Evolutionary conservation across 2,888 invertebrate species (phyloP).

Genomic region (Metopia argyrocephala): DNA sequence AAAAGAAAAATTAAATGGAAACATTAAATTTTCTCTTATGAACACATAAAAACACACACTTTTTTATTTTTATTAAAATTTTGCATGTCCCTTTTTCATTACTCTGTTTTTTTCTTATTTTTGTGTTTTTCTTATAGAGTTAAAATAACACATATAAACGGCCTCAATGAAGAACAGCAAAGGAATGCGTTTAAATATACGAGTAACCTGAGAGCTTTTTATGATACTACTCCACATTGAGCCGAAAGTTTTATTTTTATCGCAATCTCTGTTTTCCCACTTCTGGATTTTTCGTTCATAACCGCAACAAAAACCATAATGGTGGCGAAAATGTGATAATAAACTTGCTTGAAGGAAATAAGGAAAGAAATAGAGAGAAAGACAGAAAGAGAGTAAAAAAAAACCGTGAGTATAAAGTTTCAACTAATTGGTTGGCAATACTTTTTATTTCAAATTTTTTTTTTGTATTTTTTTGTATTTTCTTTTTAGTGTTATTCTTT

Average conservation of each 20-base stretch:
- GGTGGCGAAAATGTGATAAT: slow-evolving; percentile 16
- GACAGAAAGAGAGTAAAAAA: not conserved
- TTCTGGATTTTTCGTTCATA: slow-evolving; percentile 32
- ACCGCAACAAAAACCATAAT: slow-evolving; percentile 13
- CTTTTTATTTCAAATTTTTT: slow-evolving; percentile 1
- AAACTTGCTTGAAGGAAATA: not conserved
- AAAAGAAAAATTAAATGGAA: not conserved
- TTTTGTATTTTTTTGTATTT: not conserved
- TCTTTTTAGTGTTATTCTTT: not conserved
- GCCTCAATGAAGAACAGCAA: slow-evolving; percentile 38
- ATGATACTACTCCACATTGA: slow-evolving; percentile 17
- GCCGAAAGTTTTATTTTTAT: slow-evolving; percentile 38
- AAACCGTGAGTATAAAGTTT: not conserved
- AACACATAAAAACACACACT: not conserved
- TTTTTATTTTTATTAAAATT: not conserved
- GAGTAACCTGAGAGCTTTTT: slow-evolving; percentile 66
- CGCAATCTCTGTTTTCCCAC: slow-evolving; percentile 23
- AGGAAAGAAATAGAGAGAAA: not conserved
- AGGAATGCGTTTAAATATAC: slow-evolving; percentile 74
- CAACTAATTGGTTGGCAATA: slow-evolving; percentile 53
- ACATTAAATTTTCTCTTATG: slow-evolving; percentile 22
- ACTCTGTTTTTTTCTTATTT: slow-evolving; percentile 19
- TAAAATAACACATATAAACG: slow-evolving; percentile 47
- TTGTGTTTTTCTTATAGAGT: slow-evolving; percentile 69
- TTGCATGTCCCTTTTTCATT: slow-evolving; percentile 15